A percentile compares a stretch with the other conserved stretches of the same genome.
Evolutionary conservation across 2,113 vertebrate genomes (phyloP).

Genomic region (Pipa parva): DNA sequence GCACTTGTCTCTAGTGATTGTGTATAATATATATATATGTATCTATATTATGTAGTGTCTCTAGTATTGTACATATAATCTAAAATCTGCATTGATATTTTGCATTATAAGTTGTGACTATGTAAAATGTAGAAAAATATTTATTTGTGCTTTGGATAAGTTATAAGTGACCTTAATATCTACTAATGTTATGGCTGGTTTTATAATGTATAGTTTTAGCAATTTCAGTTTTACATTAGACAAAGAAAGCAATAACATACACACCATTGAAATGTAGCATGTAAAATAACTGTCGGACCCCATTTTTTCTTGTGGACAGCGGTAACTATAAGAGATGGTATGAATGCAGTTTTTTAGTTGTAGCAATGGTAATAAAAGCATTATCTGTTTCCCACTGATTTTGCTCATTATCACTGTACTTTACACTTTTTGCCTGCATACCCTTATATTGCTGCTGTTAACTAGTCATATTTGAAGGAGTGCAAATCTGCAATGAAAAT

Average conservation of each 20-base stretch:
- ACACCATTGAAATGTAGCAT: neutral
- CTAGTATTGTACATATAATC: neutral
- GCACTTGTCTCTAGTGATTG: neutral
- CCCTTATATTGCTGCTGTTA: too few relatives aligned
- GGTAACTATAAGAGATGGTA: too few relatives aligned
- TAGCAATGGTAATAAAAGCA: too few relatives aligned
- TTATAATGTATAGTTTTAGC: neutral
- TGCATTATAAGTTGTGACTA: constrained; percentile 50
- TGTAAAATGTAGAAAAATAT: constrained; percentile 64
- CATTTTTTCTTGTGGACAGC: too few relatives aligned
- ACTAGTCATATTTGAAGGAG: too few relatives aligned
- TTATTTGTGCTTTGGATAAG: constrained; percentile 63
- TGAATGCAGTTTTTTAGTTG: too few relatives aligned
- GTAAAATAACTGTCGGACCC: neutral
- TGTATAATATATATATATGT: neutral
- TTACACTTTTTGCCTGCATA: too few relatives aligned
- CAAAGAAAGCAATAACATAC: neutral
- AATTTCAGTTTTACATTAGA: neutral
- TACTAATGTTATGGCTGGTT: neutral
- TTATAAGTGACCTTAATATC: constrained; percentile 44
- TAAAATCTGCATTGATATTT: constrained; percentile 49
- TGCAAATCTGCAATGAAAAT: too few relatives aligned
- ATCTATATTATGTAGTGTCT: neutral
- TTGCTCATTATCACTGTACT: too few relatives aligned
- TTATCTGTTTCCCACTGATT: too few relatives aligned